Percentiles rank a stretch among this genome's conserved stretches.
phyloP scores from a whole-genome alignment of 2,797 vertebrate genomes.

The Aeoliscus strigatus region DNA sequence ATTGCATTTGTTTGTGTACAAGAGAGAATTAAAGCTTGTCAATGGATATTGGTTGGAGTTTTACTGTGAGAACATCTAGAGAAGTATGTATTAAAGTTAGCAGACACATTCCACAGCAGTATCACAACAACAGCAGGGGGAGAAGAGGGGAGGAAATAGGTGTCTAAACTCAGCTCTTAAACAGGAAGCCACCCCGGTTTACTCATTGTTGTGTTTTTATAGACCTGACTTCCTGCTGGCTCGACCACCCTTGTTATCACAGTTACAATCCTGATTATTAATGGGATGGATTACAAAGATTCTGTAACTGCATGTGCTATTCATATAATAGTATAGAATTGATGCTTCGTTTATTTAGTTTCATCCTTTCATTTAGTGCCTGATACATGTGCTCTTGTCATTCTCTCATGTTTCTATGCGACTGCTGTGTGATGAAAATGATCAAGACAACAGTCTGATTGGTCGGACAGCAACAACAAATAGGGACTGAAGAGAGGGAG shows the following conservation, averaged over 20 bases:
- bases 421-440: too few relatives aligned
- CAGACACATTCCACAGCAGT: constrained; percentile 42
- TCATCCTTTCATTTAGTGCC: background rate
- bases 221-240: constrained; percentile 66
- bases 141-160: constrained; percentile 59
- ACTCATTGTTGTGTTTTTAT: constrained; percentile 76
- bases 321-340: too few relatives aligned
- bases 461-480: constrained; percentile 17
- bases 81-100: too few relatives aligned
- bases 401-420: too few relatives aligned
- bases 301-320: constrained; percentile 4
- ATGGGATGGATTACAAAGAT: constrained; percentile 53
- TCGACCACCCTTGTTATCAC: constrained; percentile 49
- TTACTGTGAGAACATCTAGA: too few relatives aligned
- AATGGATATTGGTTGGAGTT: too few relatives aligned
- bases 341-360: too few relatives aligned
- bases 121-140: constrained; percentile 32
- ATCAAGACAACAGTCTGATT: constrained; percentile 45
- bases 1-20: constrained; percentile 18
- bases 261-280: constrained; percentile 56
- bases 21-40: background rate
- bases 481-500: constrained; percentile 24
- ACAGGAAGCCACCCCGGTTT: constrained; percentile 75
- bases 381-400: too few relatives aligned
- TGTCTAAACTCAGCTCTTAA: constrained; percentile 72